A percentile compares a stretch with the other conserved stretches of the same genome.
phyloP scores from a whole-genome alignment of 2,797 vertebrate species.

The Sebastes taczanowskii region DNA sequence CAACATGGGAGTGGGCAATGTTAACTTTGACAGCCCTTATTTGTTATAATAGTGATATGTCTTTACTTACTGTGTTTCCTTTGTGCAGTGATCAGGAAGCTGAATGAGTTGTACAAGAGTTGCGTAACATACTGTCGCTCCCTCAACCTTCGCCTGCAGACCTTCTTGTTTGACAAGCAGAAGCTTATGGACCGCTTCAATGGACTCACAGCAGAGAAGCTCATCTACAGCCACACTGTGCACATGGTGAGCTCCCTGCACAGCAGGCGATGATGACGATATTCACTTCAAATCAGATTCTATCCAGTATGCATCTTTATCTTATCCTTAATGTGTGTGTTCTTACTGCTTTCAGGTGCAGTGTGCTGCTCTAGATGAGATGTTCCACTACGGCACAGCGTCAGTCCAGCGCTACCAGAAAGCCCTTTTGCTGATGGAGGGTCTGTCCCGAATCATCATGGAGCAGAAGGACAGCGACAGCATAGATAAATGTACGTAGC shows the following conservation, averaged over 20 bases:
- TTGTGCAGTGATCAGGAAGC: conserved; percentile 88
- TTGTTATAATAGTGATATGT: not conserved
- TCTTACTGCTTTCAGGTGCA: conserved; percentile 85
- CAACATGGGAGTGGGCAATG: no score
- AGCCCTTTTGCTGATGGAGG: conserved; percentile 95
- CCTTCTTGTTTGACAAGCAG: conserved; percentile 95
- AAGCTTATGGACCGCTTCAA: conserved; percentile 94
- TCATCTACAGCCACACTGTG: conserved; percentile 93
- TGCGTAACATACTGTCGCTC: conserved; percentile 91
- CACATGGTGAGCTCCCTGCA: conserved; percentile 85
- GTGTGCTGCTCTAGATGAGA: conserved; percentile 95
- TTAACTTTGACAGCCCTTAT: no score
- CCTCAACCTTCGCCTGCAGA: conserved; percentile 89
- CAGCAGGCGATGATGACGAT: not conserved
- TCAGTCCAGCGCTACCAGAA: conserved; percentile 93
- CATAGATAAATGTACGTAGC: conserved; percentile 91
- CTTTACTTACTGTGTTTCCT: conserved; percentile 12
- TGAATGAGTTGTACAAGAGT: conserved; percentile 94
- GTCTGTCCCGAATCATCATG: conserved; percentile 89
- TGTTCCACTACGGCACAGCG: conserved; percentile 91
- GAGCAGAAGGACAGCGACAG: conserved; percentile 89
- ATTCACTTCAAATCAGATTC: not conserved
- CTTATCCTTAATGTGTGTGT: not conserved
- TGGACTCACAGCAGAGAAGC: conserved; percentile 92
- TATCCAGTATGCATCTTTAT: not conserved